Evolutionary conservation across 2,797 vertebrate species (phyloP), one percentile per base, ranked within the genome.

Genomic region (Philypnodon macrostomus): DNA sequence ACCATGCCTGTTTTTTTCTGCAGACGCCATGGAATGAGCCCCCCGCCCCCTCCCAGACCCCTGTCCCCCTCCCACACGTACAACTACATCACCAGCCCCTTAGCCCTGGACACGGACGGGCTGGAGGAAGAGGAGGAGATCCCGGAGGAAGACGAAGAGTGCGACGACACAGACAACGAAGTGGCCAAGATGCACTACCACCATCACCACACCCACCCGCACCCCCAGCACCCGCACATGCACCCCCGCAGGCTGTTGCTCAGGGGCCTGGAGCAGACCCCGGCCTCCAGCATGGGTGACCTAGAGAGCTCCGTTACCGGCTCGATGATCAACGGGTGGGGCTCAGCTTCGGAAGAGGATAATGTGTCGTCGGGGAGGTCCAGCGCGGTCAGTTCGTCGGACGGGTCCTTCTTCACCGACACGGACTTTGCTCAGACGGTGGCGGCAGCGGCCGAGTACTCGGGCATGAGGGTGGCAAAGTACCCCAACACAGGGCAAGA

Each of bases 291-390:
- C 19, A 91, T 95, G 8, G 96, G 97, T 2, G 97, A 99, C 87
- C 83, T 98, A 57, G 97, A 98, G 84, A 99, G 96, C 83, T 98
- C 97, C 0, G 94, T 97, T 52, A 98, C 97, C 0, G 97, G 97
- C 21, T 99, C 97, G 71, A 98, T 99, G 97, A 97, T 99, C 86
- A 98, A 99, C 8, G 97, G 97, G 63, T 99, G 97, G 97, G 97
- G 97, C 41, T 99, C 97, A 0, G 97, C 97, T 35, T 99, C 97
- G 0, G 96, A 98, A 61, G 97, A 98, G 69, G 96, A 98, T 81
- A 98, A 97, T 83, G 95, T 94, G 64, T 98, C 97, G 19, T 98
- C 95, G 0, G 97, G 97, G 15, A 91, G 95, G 32, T 99, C 96
- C 70, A 99, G 96, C 0, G 86, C 88, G 4, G 92, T 98, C 37